Evolutionary conservation across 2,797 vertebrate species (phyloP).

Genomic region (Odontamblyopus rebecca): DNA sequence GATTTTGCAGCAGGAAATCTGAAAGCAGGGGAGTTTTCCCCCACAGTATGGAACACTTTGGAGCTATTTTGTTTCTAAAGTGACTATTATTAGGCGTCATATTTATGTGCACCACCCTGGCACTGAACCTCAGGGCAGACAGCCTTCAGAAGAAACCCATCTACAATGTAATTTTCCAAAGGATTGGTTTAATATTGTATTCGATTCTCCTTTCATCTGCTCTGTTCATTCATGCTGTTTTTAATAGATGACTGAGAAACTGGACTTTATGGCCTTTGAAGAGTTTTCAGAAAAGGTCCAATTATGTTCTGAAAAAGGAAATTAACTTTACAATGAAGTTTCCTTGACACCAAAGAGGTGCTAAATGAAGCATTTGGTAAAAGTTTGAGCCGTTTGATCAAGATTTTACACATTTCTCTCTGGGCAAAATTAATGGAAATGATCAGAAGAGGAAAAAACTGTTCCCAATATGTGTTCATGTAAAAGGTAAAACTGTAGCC

Average conservation of each 20-base stretch:
- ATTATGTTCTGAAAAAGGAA: neutral
- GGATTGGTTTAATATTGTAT: neutral
- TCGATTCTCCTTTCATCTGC: conserved; percentile 1
- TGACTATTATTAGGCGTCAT: neutral
- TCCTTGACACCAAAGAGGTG: neutral
- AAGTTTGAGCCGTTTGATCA: neutral
- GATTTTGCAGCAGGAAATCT: no score
- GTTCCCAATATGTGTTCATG: neutral
- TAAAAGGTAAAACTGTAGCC: neutral
- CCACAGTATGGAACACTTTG: neutral
- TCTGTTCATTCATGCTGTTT: conserved; percentile 7
- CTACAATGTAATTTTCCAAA: neutral
- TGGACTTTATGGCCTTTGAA: conserved; percentile 1
- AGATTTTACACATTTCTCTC: neutral
- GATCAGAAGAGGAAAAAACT: neutral
- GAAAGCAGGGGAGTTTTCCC: neutral
- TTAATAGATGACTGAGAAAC: conserved; percentile 6
- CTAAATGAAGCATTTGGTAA: conserved; percentile 1
- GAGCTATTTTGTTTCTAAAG: neutral
- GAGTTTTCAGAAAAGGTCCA: conserved; percentile 4
- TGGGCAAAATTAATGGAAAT: neutral
- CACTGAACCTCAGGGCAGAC: neutral
- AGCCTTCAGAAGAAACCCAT: conserved; percentile 1
- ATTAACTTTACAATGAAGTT: conserved; percentile 4
- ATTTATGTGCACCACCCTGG: neutral